Base-by-base conservation (phyloP, 2,888 invertebrate genomes). In the Sphecodes monilicornis region DNA sequence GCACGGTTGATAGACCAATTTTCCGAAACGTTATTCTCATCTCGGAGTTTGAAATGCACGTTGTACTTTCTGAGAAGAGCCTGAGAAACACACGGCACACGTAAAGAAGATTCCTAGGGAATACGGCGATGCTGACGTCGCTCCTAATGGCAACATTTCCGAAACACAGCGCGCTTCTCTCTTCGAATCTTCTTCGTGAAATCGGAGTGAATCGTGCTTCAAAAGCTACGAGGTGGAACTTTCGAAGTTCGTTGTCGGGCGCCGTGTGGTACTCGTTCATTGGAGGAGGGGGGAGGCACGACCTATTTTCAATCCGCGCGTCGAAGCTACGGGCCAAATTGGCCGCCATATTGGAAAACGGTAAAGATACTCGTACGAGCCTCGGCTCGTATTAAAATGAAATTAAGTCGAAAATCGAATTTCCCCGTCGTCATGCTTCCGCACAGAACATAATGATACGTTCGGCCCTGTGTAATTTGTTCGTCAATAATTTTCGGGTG, bases 1-100 rank as follows among this genome's bases (percentile, higher is more conserved):
- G 69, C 70, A 70, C 50, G 73, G 69, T 57, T 76, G 85, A 76
- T 74, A 46, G 84, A 26, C 64, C 73, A 77, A 84, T 85, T 77
- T 80, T 74, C 74, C 57, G 80, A 75, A 85, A 78, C 75, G 80
- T 75, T 82, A 41, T 80, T 77, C 84, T 41, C 57, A 46, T 66
- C 77, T 18, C 29, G 39, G 22, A 41, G 64, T 43, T 22, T 22
- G 54, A 77, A 29, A 26, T 18, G 75, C 70, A 29, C 46, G 32
- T 68, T 68, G 39, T 57, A 72, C n/a, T 16, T 75, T 60, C 57
- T 11, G 32, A 26, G 66, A 43, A 50, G 36, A 57, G 80, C 72
- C 77, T 74, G 80, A 71, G 80, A 50, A n/a, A 70, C 18, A 46
- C 60, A 39, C 57, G 75, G 54, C 57, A 74, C 74, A 29, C 66